phyloP scores from a whole-genome alignment of 1,140 invertebrate genomes.

The Anoplophora glabripennis region DNA sequence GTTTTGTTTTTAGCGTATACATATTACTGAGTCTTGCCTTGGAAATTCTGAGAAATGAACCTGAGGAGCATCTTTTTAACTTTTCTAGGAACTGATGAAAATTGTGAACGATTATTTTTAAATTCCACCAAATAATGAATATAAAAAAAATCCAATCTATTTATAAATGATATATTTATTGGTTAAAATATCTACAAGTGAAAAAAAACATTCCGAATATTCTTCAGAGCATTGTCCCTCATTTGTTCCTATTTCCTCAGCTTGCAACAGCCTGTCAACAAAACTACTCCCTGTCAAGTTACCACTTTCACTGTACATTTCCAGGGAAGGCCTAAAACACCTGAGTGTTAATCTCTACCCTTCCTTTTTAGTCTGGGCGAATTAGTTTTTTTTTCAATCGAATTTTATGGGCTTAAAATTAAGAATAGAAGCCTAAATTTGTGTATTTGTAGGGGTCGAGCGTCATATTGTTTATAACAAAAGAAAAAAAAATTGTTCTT shows the following conservation, averaged over 20 bases:
- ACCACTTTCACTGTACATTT: conserved; percentile 7
- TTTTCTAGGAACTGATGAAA: not conserved
- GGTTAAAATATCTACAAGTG: conserved; percentile 35
- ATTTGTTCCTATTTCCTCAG: conserved; percentile 29
- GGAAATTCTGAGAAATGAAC: not conserved
- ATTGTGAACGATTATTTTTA: not conserved
- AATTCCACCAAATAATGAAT: no score
- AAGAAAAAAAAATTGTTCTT: not conserved
- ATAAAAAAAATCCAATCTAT: not conserved
- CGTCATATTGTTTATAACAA: no score
- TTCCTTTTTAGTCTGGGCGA: no score
- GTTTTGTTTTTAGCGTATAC: no score
- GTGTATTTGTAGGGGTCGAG: no score
- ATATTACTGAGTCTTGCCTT: not conserved
- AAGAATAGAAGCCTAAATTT: not conserved
- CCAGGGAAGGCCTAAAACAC: conserved; percentile 35
- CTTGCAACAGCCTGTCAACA: conserved; percentile 21
- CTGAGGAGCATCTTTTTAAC: not conserved
- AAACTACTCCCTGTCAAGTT: conserved; percentile 15
- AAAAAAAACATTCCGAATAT: conserved; percentile 32
- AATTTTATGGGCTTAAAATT: not conserved
- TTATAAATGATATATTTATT: conserved; percentile 2
- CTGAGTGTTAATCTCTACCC: not conserved
- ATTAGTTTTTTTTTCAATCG: no score
- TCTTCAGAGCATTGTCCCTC: conserved; percentile 25